Evolutionary conservation across 1,140 invertebrate genomes (phyloP).

Genomic region (Lordiphosa mommai): DNA sequence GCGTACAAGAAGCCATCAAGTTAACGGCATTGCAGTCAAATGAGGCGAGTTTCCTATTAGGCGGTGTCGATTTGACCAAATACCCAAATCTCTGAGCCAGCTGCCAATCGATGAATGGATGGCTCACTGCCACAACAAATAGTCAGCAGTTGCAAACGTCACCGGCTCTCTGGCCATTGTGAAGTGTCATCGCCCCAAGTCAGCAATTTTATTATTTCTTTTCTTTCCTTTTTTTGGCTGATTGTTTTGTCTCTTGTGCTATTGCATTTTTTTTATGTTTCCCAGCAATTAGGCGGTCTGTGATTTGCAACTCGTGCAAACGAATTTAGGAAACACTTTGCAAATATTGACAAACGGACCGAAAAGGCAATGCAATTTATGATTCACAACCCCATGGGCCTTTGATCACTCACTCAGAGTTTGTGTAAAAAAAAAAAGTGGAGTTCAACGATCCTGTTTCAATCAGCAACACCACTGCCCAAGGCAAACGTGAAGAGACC

Average conservation of each 20-base stretch:
- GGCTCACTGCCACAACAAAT: slow-evolving; percentile 8
- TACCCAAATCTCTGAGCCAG: slow-evolving; percentile 14
- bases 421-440: too few relatives aligned
- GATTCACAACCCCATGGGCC: background rate
- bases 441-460: too few relatives aligned
- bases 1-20: slow-evolving; percentile 59
- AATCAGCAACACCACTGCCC: too few relatives aligned
- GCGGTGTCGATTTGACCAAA: slow-evolving; percentile 54
- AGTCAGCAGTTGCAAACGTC: slow-evolving; percentile 23
- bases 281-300: slow-evolving; percentile 62
- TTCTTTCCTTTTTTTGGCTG: slow-evolving; percentile 29
- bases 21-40: slow-evolving; percentile 36
- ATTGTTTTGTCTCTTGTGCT: slow-evolving; percentile 39
- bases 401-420: too few relatives aligned
- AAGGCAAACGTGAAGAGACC: too few relatives aligned
- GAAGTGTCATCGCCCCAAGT: slow-evolving; percentile 64
- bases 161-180: slow-evolving; percentile 34
- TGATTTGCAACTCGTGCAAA: slow-evolving; percentile 61
- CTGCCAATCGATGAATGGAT: slow-evolving; percentile 14
- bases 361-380: background rate
- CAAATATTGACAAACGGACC: slow-evolving; percentile 39
- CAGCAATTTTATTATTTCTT: slow-evolving; percentile 57
- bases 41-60: slow-evolving; percentile 61
- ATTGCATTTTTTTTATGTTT: slow-evolving; percentile 31
- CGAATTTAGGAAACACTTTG: slow-evolving; percentile 49